Evolutionary conservation across 92 coral and sea anemone species (phyloP), one percentile per base, ranked within the genome.

Genomic region (Micromussa lordhowensis): DNA sequence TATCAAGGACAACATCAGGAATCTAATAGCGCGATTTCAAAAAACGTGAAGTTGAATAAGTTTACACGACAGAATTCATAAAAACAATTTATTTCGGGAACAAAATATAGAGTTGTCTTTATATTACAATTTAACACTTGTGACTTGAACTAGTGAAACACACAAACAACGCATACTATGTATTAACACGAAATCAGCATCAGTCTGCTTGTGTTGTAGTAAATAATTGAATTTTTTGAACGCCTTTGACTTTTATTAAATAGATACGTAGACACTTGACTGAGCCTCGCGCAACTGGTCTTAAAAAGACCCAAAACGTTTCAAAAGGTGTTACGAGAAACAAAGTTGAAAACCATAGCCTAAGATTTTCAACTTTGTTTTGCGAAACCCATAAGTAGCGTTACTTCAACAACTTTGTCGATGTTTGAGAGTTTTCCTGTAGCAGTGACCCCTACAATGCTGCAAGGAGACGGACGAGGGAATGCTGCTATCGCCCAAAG

Each of bases 11-110:
- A 57, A 75, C 3, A 81, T 84, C 58, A 55, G 28, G 6, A 74
- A 35, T 34, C 38, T 84, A 31, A 54, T 74, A 34, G 88, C 81
- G 10, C 55, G 73, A 35, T 84, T 84, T 75, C 81, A 84, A 30
- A 58, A 74, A 14, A 74, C 75, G 88, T 36, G 57, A 24, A 19
- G 34, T 44, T 73, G 58, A 34, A 34, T 51, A 24, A 74, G 15
- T 54, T n/a, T 4, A 51, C 29, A 6, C 80, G 17, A 19, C 53
- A 30, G 54, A 49, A 38, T 58, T 73, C 2, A 36, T 13, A 75
- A 84, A 54, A 24, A 38, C 18, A 74, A 58, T 84, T 74, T 84
- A 84, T 84, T 84, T 32, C 9, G 57, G 18, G 68, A 48, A 28
- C 78, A 51, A 24, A 66, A 75, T 18, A 40, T 10, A 75, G 34